These are phyloP conservation scores for Tupaia chinensis DNA, from an alignment of 2,113 vertebrate genomes.

Conservation along the genomic window DNA sequence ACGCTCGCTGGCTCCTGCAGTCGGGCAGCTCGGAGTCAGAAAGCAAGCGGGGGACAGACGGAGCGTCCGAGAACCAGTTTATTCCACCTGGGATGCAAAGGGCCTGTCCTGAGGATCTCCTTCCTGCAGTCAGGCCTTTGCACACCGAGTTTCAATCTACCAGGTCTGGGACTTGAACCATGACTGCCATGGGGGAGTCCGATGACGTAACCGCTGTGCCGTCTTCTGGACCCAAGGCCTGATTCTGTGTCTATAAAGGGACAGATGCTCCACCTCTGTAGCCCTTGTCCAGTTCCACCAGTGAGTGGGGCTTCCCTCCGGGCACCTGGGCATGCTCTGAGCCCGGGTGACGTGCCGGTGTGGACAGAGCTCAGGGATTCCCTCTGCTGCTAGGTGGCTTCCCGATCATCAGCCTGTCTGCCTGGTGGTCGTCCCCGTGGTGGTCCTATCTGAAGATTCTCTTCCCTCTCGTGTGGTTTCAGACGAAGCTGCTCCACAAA, in stretches of 20 bases:
- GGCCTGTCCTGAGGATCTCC: background rate
- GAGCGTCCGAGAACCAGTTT: background rate
- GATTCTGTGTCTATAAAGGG: no score
- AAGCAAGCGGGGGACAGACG: background rate
- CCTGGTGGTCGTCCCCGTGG: slow-evolving; percentile 88
- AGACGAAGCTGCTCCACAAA: slow-evolving; percentile 84
- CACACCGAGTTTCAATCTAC: background rate
- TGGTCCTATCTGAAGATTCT: slow-evolving; percentile 88
- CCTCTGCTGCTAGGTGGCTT: slow-evolving; percentile 81
- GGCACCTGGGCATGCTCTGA: background rate
- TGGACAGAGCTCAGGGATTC: background rate
- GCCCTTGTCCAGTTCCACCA: background rate
- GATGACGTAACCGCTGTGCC: no score
- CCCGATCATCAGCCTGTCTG: slow-evolving; percentile 84
- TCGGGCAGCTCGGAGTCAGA: background rate
- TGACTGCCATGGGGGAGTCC: no score
- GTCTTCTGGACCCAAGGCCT: no score
- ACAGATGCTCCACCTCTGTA: no score
- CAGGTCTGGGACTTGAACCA: no score
- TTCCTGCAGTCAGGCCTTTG: background rate
- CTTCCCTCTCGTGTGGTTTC: slow-evolving; percentile 86
- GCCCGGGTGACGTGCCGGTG: background rate
- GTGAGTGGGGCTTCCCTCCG: background rate
- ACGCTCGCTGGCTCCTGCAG: background rate
- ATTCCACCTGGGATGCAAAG: background rate